These are phyloP conservation scores for Micronisus gabar DNA, from an alignment of 2,113 vertebrate genomes.

Conservation along the genomic window DNA sequence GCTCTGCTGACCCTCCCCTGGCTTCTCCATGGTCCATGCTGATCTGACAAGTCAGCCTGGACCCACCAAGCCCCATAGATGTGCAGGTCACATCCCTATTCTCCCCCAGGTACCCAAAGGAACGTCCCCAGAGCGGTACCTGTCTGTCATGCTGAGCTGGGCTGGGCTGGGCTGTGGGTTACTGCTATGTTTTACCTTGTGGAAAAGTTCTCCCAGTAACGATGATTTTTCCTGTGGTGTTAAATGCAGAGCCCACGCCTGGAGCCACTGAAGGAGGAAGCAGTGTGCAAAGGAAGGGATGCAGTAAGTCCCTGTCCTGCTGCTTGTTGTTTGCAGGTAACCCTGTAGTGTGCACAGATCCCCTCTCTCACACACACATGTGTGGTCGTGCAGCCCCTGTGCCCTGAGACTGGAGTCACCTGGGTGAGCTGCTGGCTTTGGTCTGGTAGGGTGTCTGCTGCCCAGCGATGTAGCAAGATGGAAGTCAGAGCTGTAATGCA, in stretches of 20 bases:
- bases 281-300: slow-evolving; percentile 74
- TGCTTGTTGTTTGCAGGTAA: neutral
- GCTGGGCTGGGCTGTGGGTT: too few species aligned
- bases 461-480: accelerated
- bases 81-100: neutral
- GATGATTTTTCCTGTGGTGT: neutral
- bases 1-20: neutral
- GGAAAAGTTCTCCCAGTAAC: neutral
- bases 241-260: slow-evolving; percentile 80
- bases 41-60: neutral
- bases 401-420: neutral
- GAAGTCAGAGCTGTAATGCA: neutral
- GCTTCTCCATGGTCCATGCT: neutral
- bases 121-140: accelerated
- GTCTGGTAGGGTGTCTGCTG: neutral
- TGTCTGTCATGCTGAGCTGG: accelerated
- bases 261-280: slow-evolving; percentile 86
- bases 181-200: neutral
- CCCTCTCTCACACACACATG: accelerated
- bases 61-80: neutral
- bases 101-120: neutral
- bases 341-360: neutral
- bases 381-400: neutral
- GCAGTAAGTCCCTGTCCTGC: slow-evolving; percentile 76
- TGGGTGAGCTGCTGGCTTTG: neutral